Evolutionary conservation across 2,797 vertebrate genomes (phyloP), one percentile per base, ranked within the genome.

Genomic region (Sebastes aleutianus): DNA sequence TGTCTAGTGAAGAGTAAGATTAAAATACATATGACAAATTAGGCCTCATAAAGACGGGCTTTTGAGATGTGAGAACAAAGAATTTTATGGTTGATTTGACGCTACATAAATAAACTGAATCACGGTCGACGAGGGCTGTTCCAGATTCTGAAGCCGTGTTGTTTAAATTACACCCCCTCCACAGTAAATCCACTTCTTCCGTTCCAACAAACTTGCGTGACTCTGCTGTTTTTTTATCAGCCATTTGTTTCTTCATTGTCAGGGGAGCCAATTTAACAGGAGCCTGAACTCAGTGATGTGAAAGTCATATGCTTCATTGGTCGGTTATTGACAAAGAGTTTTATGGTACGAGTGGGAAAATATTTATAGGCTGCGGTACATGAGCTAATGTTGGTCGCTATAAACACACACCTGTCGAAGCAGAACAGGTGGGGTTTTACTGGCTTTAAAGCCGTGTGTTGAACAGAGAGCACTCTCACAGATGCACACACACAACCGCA

Each of bases 381-480:
- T 70, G 78, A 79, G 80, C 92, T 94, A 93, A 95, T 92, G 86
- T 92, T 91, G 92, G 92, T 87, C 47, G 62, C 90, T 74, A 91
- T 95, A 92, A 95, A 93, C 88, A 85, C 57, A 83, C 94, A 93
- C 90, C 93, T 93, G 94, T 92, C 83, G 59, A 31, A 87, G 75
- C 50, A 70, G 76, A 86, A 89, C 94, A 94, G 91, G 86, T 94
- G 91, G 78, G 27, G 2, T 83, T 93, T 92, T 84, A 76, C 57
- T 76, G 76, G 80, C 78, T 79, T 65, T 64, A 57, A 84, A 76
- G n/a, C 50, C 43, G 4, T 22, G 34, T 18, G 47, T 65, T 71
- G 32, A 70, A 59, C 70, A 63, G 50, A 75, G 71, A 61, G 13
- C 70, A n/a, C 70, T 43, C 36, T 50, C 20, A 27, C 14, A 50